phyloP scores from a whole-genome alignment of 2,888 invertebrate species.

The Tridacna crocea region DNA sequence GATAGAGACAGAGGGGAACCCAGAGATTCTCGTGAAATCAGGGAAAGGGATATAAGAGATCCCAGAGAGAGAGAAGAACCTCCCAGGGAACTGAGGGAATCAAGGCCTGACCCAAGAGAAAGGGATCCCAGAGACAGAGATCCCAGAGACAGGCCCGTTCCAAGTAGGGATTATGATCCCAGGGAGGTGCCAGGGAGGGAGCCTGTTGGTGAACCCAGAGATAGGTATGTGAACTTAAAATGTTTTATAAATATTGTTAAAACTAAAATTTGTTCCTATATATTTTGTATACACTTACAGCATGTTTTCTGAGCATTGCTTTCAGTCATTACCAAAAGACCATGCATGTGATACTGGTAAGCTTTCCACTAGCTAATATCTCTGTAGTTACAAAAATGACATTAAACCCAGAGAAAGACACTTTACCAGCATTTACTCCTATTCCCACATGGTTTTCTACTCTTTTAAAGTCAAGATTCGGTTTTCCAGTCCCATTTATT shows the following conservation, averaged over 20 bases:
- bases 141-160: slow-evolving; percentile 38
- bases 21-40: slow-evolving; percentile 17
- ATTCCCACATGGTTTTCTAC: neutral
- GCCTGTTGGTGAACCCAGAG: slow-evolving; percentile 38
- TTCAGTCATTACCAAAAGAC: no score
- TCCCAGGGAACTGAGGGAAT: slow-evolving; percentile 28
- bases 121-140: slow-evolving; percentile 45
- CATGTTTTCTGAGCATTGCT: no score
- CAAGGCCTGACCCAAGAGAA: slow-evolving; percentile 38
- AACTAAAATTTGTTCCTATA: no score
- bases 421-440: no score
- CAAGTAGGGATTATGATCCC: slow-evolving; percentile 42
- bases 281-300: no score
- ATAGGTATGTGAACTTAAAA: slow-evolving; percentile 24
- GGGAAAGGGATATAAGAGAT: slow-evolving; percentile 36
- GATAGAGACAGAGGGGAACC: slow-evolving; percentile 15
- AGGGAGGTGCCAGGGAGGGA: slow-evolving; percentile 36
- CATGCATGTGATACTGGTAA: no score
- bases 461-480: no score
- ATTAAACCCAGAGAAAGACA: no score
- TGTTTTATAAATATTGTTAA: no score
- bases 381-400: no score
- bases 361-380: no score
- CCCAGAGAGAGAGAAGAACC: slow-evolving; percentile 40
- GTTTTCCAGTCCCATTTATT: no score